Evolutionary conservation across 2,113 vertebrate species (phyloP), one percentile per base, ranked within the genome.

Genomic region (Neodon shergylaensis): DNA sequence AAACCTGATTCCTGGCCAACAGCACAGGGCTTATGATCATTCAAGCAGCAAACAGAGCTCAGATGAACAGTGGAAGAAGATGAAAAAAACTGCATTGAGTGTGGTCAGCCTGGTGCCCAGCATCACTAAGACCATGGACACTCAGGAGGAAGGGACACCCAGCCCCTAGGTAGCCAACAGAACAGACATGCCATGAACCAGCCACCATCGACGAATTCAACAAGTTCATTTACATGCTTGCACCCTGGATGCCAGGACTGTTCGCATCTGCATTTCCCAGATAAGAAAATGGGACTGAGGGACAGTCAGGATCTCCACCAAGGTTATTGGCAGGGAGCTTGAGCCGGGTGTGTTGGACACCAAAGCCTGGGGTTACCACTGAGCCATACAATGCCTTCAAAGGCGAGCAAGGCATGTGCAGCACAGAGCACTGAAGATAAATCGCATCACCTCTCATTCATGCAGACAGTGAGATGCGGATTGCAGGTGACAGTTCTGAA

Each of bases 1-100:
- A 73, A 68, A 65, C 1, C 2, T 22, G 26, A 65, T 36, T 42
- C 19, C 49, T 58, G 36, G 73, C 72, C 26, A 52, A 17, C 0
- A 13, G 10, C 28, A 16, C 5, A 0, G 3, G 52, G 31, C 36
- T 74, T 33, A 0, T 11, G 0, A 17, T 47, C 83, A 42, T 11
- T 0, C 4, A 5, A 1, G 36, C 6, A 22, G 63, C 7, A 81
- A 28, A 1, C 7, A 24, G 36, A 36, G 16, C 24, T 66, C 24
- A 72, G 26, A 2, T 49, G 74, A 61, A 68, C 24, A 4, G 24
- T 5, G 3, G 36, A 0, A 3, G 74, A 44, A 10, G 6, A 58
- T 58, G 54, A 21, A 3, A 11, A 22, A 5, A 10, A n/a, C 11
- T 10, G 7, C 7, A 14, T 0, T 0, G 21, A 49, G 2, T 8